Base-by-base conservation (phyloP, 2,888 invertebrate species). In the Ectobius pallidus region DNA sequence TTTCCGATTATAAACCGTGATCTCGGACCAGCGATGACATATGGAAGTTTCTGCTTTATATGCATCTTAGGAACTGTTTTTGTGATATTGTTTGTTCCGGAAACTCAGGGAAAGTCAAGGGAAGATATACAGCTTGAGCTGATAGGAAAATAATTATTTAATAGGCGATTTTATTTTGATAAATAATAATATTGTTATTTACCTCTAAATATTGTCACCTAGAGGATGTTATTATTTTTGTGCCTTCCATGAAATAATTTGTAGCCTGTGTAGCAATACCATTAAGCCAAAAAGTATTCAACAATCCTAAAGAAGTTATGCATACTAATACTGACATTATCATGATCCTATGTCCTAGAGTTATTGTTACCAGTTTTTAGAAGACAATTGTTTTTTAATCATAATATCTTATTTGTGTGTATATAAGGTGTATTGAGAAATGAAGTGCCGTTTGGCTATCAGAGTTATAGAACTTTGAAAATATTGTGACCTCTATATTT, bases 1-100 rank as follows among this genome's bases (percentile, higher is more conserved):
- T 91, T 91, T 81, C 88, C 89, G 0, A 81, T 88, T 14, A 87
- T 91, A 88, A 84, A 87, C 76, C 81, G 80, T 0, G 83, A 84
- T 1, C 84, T 91, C 11, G 91, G 91, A 0, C 61, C 55, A 2
- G 90, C 90, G 34, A 86, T 86, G 74, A 90, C 92, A 7, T 95
- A 94, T 83, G 92, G 91, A 89, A 86, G 93, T 78, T 95, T 94
- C 81, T 89, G 90, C 0, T 84, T 81, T 0, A 88, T 91, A 75
- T 92, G 92, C 88, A 79, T 71, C 4, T 9, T 65, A 14, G 44
- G 65, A 11, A 46, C 46, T 27, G n/a, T 25, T 11, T 65, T 65
- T 44, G 65, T 65, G 30, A 18, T 46, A 3, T 46, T 25, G 42
- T 65, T 46, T 27, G 65, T 65, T 2, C 65, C 65, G 16, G 65